Conservation (phyloP, 2,797 vertebrate species). For the Tachyglossus aculeatus region DNA sequence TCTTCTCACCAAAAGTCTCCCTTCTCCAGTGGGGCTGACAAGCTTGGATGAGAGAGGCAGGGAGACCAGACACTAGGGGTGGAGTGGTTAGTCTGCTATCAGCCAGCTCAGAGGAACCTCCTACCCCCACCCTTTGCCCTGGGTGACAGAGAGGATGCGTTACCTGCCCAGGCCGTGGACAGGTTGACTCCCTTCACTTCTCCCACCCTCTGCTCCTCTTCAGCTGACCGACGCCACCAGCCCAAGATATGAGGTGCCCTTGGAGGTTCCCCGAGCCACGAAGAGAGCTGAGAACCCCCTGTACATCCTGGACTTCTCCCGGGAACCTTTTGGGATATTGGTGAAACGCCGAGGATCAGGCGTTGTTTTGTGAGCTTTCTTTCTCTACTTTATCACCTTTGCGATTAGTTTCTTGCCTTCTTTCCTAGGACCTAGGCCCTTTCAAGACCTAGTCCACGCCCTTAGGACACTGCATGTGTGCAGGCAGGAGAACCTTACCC, state of each 20-base stretch:
- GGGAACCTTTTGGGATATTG: slow-evolving; percentile 78
- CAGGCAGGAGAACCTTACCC: no score
- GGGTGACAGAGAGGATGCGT: not conserved
- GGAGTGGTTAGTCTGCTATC: not conserved
- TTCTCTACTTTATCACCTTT: not conserved
- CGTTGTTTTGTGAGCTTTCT: slow-evolving; percentile 33
- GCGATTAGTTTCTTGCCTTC: no score
- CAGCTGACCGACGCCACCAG: slow-evolving; percentile 79
- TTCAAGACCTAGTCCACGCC: no score
- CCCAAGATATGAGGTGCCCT: slow-evolving; percentile 81
- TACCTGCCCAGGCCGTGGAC: not conserved
- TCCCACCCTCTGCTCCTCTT: not conserved
- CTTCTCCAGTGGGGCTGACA: no score
- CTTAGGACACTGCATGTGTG: no score
- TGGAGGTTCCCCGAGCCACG: slow-evolving; percentile 71
- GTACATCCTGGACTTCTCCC: slow-evolving; percentile 78
- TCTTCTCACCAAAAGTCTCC: no score
- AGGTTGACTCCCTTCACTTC: not conserved
- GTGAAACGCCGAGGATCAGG: slow-evolving; percentile 68
- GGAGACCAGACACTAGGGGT: no score
- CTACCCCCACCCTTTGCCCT: no score
- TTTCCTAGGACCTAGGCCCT: no score
- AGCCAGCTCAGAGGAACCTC: not conserved
- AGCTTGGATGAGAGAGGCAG: no score
- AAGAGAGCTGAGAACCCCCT: slow-evolving; percentile 73